A percentile compares a stretch with the other conserved stretches of the same genome.
Evolutionary conservation across 2,797 vertebrate species (phyloP).

Genomic region (Yasuhikotakia modesta): DNA sequence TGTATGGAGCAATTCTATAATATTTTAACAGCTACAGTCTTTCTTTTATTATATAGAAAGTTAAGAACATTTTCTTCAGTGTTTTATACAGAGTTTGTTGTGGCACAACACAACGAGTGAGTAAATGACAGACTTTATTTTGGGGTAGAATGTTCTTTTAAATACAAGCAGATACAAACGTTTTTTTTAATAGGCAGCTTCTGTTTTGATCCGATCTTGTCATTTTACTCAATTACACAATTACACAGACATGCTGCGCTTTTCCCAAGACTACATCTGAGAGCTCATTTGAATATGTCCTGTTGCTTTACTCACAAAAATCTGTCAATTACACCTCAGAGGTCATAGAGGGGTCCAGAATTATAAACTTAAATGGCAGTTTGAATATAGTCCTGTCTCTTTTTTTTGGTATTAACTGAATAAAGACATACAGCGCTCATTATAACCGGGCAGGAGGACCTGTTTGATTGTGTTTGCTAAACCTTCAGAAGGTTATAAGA

Average conservation of each 20-base stretch:
- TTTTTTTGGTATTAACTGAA: slow-evolving; percentile 39
- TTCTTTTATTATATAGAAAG: too few relatives aligned
- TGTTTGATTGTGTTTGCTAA: background rate
- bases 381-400: slow-evolving; percentile 44
- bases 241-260: slow-evolving; percentile 11
- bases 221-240: slow-evolving; percentile 38
- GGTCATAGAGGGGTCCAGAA: slow-evolving; percentile 48
- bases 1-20: too few relatives aligned
- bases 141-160: background rate
- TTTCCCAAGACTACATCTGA: slow-evolving; percentile 27
- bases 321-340: slow-evolving; percentile 51
- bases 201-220: background rate
- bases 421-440: slow-evolving; percentile 54
- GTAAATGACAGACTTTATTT: too few relatives aligned
- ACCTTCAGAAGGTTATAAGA: slow-evolving; percentile 8
- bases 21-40: too few relatives aligned
- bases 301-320: slow-evolving; percentile 34
- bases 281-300: slow-evolving; percentile 45
- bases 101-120: too few relatives aligned
- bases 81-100: too few relatives aligned
- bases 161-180: background rate
- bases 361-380: slow-evolving; percentile 37
- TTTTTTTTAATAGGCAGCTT: background rate
- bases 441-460: slow-evolving; percentile 29
- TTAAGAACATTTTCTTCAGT: too few relatives aligned